phyloP scores from a whole-genome alignment of 1,140 invertebrate genomes.

The Aphelenchoides fujianensis region DNA sequence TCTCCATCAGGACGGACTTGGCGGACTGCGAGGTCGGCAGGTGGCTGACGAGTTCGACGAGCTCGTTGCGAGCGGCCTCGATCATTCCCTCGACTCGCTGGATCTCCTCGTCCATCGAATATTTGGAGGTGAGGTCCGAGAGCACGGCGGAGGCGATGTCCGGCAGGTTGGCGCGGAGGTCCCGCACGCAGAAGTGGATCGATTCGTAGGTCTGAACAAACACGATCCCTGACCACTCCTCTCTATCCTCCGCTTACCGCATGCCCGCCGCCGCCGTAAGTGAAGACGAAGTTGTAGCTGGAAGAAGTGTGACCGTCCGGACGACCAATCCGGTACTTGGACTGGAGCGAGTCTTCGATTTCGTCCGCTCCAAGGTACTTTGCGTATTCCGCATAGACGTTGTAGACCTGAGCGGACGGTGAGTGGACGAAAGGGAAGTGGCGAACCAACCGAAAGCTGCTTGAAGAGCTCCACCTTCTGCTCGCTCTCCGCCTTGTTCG shows the following conservation, averaged over 20 bases:
- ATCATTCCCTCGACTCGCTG: constrained; percentile 7
- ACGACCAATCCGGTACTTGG: background rate
- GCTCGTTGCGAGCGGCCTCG: background rate
- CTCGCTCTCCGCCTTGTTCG: background rate
- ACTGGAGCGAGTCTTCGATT: background rate
- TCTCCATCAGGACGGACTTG: background rate
- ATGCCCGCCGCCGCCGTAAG: background rate
- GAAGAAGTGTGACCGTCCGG: background rate
- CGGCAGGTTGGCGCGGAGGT: background rate
- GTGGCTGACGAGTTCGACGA: background rate
- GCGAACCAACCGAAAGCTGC: background rate
- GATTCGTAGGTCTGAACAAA: background rate
- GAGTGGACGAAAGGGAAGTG: background rate
- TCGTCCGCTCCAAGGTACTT: constrained; percentile 6
- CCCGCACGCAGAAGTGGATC: background rate
- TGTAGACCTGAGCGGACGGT: constrained; percentile 7
- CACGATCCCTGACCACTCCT: background rate
- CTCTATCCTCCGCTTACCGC: background rate
- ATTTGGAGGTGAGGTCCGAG: background rate
- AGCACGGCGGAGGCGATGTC: constrained; percentile 7
- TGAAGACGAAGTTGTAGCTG: background rate
- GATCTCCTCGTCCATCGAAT: background rate
- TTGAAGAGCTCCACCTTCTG: constrained; percentile 8
- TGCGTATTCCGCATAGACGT: background rate
- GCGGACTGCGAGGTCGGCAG: background rate